These are phyloP conservation scores for Aegithalos caudatus DNA, from an alignment of 2,113 vertebrate species.

Conservation along the genomic window DNA sequence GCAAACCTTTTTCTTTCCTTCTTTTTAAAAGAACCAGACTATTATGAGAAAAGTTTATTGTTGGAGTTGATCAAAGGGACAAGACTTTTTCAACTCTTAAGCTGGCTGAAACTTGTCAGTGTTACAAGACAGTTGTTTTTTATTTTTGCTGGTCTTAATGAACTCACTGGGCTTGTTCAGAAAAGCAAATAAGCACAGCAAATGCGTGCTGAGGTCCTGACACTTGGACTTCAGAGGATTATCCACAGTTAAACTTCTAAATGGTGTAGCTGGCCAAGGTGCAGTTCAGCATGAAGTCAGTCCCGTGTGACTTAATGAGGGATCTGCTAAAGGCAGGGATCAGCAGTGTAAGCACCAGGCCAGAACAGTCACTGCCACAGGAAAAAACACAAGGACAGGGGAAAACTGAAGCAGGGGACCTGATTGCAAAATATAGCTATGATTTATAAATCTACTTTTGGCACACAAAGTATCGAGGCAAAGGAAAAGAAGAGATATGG, in stretches of 20 bases:
- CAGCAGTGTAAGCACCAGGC: background rate
- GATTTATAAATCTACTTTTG: background rate
- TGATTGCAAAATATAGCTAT: background rate
- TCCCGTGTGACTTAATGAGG: background rate
- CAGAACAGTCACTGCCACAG: background rate
- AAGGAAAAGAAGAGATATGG: background rate
- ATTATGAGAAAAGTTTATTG: background rate
- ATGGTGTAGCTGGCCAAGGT: background rate
- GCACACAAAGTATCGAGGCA: background rate
- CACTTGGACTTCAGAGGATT: background rate
- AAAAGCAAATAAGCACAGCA: background rate
- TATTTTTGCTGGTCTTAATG: background rate
- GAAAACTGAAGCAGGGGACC: background rate
- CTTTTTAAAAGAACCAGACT: background rate
- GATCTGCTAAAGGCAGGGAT: background rate
- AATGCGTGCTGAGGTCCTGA: background rate
- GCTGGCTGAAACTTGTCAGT: background rate
- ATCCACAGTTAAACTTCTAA: background rate
- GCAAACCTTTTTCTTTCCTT: background rate
- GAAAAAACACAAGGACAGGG: rapidly evolving
- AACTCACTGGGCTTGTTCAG: background rate
- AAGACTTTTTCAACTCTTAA: background rate
- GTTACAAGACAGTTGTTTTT: background rate
- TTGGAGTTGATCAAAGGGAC: background rate
- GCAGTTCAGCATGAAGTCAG: background rate